Evolutionary conservation across 2,113 vertebrate species (phyloP).

Genomic region (Aleadryas rufinucha): DNA sequence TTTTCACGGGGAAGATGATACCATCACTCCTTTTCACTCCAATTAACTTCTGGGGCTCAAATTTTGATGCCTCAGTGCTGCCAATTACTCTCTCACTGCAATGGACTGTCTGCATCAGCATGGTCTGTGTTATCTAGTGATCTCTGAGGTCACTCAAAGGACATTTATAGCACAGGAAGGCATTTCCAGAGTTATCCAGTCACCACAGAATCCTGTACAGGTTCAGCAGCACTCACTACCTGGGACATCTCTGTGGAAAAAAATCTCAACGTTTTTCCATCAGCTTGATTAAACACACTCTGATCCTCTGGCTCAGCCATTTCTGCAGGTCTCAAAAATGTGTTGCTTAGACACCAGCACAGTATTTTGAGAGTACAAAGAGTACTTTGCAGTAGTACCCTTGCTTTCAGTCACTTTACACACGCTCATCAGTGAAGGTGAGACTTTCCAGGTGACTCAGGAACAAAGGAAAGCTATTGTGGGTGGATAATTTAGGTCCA

Average conservation of each 20-base stretch:
- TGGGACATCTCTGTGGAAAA: background rate
- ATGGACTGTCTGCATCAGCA: conserved; percentile 1
- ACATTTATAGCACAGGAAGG: background rate
- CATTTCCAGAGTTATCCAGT: conserved; percentile 6
- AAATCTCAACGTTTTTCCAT: background rate
- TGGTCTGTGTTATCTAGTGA: background rate
- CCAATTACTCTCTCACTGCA: background rate
- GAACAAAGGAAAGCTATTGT: conserved; percentile 1
- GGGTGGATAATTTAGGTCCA: background rate
- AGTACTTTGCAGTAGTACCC: background rate
- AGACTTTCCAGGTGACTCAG: conserved; percentile 32
- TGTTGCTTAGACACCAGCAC: background rate
- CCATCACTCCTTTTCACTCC: background rate
- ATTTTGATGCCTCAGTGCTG: conserved; percentile 39
- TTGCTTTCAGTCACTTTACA: background rate
- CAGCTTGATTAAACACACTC: background rate
- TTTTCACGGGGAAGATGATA: background rate
- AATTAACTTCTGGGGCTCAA: background rate
- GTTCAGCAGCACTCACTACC: background rate
- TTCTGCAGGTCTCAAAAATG: background rate
- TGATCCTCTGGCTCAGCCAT: background rate
- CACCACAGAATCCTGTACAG: background rate
- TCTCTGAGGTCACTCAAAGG: conserved; percentile 26
- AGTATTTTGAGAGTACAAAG: too few species aligned
- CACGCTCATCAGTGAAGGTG: background rate